phyloP scores from a whole-genome alignment of 2,113 vertebrate genomes.

The Microtus pennsylvanicus region DNA sequence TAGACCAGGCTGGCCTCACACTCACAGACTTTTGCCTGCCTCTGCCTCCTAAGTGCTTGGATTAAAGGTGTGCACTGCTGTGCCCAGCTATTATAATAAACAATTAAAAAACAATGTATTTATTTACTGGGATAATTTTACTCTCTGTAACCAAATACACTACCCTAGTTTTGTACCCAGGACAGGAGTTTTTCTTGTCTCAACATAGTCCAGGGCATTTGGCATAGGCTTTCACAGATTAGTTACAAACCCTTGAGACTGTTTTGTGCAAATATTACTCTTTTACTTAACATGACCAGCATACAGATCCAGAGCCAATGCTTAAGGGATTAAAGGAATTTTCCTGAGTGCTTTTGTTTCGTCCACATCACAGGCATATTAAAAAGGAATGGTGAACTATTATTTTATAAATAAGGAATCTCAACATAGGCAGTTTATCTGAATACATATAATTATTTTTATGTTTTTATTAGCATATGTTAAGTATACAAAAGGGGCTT shows the following conservation, averaged over 20 bases:
- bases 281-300: slow-evolving; percentile 1
- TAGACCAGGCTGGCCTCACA: neutral
- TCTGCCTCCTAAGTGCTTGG: neutral
- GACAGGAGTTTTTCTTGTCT: neutral
- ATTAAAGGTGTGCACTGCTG: neutral
- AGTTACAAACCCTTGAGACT: slow-evolving; percentile 47
- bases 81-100: neutral
- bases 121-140: neutral
- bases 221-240: slow-evolving; percentile 15
- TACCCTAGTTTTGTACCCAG: slow-evolving; percentile 24
- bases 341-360: neutral
- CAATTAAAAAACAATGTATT: slow-evolving; percentile 9
- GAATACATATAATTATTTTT: neutral
- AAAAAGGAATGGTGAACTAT: neutral
- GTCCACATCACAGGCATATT: neutral
- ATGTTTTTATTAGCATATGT: neutral
- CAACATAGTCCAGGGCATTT: neutral
- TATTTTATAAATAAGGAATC: slow-evolving; percentile 40
- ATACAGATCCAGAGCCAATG: neutral
- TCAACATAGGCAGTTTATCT: neutral
- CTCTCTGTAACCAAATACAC: neutral
- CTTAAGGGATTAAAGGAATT: neutral
- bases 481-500: neutral
- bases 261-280: slow-evolving; percentile 42
- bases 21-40: neutral